Conservation (phyloP, 2,888 invertebrate species). For the Melanostoma mellinum region DNA sequence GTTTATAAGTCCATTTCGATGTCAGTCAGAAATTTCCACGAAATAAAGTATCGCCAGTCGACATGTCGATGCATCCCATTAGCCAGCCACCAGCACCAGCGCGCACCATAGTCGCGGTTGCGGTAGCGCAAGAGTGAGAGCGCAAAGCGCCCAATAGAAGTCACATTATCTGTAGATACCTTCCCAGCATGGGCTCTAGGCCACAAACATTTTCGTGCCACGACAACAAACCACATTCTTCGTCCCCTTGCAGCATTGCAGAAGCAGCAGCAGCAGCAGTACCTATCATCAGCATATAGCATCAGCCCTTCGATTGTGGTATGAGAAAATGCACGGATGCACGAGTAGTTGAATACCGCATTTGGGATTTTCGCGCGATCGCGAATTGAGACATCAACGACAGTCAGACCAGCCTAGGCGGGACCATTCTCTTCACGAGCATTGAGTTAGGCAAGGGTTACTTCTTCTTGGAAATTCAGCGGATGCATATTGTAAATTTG, state of each 20-base stretch:
- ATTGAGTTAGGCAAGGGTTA: conserved; percentile 27
- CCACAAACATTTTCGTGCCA: conserved; percentile 62
- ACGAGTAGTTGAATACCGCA: conserved; percentile 70
- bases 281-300: too few relatives aligned
- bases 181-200: conserved; percentile 51
- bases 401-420: conserved; percentile 53
- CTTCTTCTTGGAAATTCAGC: conserved; percentile 70
- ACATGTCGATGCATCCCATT: conserved; percentile 72
- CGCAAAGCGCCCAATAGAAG: conserved; percentile 70
- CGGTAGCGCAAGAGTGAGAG: conserved; percentile 46
- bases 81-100: conserved; percentile 43
- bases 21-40: conserved; percentile 75
- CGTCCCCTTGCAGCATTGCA: conserved; percentile 51
- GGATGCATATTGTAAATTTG: conserved; percentile 73
- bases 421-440: conserved; percentile 51
- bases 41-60: conserved; percentile 74
- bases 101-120: background rate
- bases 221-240: conserved; percentile 68
- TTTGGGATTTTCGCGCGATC: conserved; percentile 71
- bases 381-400: conserved; percentile 72
- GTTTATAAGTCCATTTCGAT: conserved; percentile 75
- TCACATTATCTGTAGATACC: conserved; percentile 60
- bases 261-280: too few relatives aligned
- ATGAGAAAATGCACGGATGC: conserved; percentile 80
- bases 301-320: conserved; percentile 76